A percentile compares a stretch with the other conserved stretches of the same genome.
Evolutionary conservation across 2,888 invertebrate species (phyloP).

Genomic region (Parnassius glacialis): DNA sequence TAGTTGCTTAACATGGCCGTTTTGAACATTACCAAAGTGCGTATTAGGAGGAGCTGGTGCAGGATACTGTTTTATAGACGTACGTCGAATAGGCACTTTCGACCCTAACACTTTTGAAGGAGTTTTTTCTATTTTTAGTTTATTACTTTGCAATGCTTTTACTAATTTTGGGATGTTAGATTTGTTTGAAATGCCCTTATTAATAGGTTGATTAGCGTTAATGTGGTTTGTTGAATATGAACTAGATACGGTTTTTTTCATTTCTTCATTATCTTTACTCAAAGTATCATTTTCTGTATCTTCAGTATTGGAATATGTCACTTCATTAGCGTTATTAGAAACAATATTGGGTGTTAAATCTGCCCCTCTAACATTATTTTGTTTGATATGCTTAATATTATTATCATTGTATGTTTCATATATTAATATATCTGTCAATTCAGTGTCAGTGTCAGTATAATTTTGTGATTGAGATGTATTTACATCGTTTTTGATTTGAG

Average conservation of each 20-base stretch:
- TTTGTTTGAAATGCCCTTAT: slow-evolving; percentile 39
- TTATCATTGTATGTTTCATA: slow-evolving; percentile 14
- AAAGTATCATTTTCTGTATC: background rate
- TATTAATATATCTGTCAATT: background rate
- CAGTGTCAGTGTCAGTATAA: background rate
- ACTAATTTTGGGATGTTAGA: slow-evolving; percentile 72
- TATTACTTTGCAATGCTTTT: slow-evolving; percentile 51
- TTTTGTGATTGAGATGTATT: background rate
- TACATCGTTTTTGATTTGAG: background rate
- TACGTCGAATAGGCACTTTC: slow-evolving; percentile 66
- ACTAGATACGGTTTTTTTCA: background rate
- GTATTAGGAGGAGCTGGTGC: slow-evolving; percentile 72
- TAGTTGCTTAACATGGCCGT: slow-evolving; percentile 71
- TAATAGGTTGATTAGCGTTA: slow-evolving; percentile 10
- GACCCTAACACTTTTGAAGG: slow-evolving; percentile 59
- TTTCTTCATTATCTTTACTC: background rate
- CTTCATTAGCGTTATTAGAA: background rate
- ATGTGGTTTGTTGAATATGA: background rate
- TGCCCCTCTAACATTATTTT: background rate
- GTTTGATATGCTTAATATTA: background rate
- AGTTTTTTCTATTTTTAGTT: slow-evolving; percentile 59
- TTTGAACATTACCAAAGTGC: slow-evolving; percentile 71
- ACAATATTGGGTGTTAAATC: background rate
- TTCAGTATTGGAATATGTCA: background rate
- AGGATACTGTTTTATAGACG: slow-evolving; percentile 63